Conservation (phyloP, 2,113 vertebrate genomes). For the Erythrocercus mccallii region DNA sequence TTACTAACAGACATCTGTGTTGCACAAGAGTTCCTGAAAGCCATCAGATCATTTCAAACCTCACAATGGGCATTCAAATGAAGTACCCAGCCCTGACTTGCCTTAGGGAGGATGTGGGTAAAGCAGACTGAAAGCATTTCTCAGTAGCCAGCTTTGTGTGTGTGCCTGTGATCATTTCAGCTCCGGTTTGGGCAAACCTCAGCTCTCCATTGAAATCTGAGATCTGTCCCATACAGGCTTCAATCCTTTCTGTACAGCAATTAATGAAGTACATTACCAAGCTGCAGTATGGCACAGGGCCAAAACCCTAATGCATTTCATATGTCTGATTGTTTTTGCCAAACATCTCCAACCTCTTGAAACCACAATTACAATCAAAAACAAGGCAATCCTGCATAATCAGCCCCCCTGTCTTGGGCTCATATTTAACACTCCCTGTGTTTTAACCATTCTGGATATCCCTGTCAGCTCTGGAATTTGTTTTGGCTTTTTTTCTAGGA, state of each 20-base stretch:
- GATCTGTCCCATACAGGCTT: neutral
- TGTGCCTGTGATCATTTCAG: neutral
- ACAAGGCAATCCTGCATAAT: neutral
- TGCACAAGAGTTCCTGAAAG: neutral
- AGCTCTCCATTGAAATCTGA: neutral
- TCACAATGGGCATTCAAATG: neutral
- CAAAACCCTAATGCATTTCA: neutral
- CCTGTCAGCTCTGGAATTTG: slow-evolving; percentile 38
- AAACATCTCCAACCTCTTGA: neutral
- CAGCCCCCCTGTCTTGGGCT: neutral
- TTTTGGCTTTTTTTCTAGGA: neutral
- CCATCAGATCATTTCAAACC: neutral
- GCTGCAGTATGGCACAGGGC: neutral
- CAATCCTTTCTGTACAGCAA: neutral
- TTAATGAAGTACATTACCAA: neutral
- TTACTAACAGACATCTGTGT: neutral
- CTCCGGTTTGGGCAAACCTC: neutral
- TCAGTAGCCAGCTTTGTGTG: neutral
- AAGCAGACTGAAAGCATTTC: neutral
- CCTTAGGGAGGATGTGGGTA: neutral
- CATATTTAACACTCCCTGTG: slow-evolving; percentile 38
- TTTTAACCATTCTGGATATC: slow-evolving; percentile 3
- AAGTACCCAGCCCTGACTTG: neutral
- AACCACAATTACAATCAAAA: neutral
- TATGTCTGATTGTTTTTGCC: neutral